Evolutionary conservation across 2,888 invertebrate species (phyloP).

Genomic region (Caenorhabditis afra): DNA sequence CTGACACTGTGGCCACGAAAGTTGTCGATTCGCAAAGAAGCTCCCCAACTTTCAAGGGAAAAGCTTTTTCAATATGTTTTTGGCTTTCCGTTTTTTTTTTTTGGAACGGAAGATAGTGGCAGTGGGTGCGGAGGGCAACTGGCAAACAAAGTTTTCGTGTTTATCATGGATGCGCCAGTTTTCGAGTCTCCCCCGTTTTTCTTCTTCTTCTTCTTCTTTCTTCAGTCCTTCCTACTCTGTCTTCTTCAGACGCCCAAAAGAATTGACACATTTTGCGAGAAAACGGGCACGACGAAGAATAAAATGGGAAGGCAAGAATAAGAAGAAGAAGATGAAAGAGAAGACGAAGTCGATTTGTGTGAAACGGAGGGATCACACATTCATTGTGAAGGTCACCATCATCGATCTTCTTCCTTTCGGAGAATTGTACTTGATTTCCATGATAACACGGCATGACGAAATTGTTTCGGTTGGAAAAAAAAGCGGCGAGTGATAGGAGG

Average conservation of each 20-base stretch:
- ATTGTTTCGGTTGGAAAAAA: not conserved
- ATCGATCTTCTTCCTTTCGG: slow-evolving; percentile 10
- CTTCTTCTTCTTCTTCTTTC: slow-evolving; percentile 2
- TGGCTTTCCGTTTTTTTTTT: no score
- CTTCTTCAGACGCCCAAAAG: slow-evolving; percentile 34
- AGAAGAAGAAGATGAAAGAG: not conserved
- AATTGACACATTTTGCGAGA: slow-evolving; percentile 36
- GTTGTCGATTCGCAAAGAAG: not conserved
- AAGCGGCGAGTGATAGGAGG: not conserved
- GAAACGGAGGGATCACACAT: slow-evolving; percentile 24
- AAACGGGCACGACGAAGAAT: slow-evolving; percentile 8
- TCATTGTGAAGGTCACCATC: slow-evolving; percentile 38
- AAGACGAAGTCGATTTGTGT: not conserved
- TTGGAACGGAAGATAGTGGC: slow-evolving; percentile 9
- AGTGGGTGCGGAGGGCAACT: slow-evolving; percentile 1
- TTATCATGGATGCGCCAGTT: slow-evolving; percentile 25
- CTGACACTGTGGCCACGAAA: slow-evolving; percentile 4
- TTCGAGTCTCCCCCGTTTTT: slow-evolving; percentile 7
- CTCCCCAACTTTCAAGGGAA: not conserved
- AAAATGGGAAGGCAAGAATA: no score
- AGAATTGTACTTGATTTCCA: slow-evolving; percentile 16
- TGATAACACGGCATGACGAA: slow-evolving; percentile 15
- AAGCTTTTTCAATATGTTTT: not conserved
- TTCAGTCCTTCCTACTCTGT: slow-evolving; percentile 15
- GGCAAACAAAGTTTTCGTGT: slow-evolving; percentile 41